Evolutionary conservation across 2,888 invertebrate species (phyloP), one percentile per base, ranked within the genome.

Genomic region (Biston betularia): DNA sequence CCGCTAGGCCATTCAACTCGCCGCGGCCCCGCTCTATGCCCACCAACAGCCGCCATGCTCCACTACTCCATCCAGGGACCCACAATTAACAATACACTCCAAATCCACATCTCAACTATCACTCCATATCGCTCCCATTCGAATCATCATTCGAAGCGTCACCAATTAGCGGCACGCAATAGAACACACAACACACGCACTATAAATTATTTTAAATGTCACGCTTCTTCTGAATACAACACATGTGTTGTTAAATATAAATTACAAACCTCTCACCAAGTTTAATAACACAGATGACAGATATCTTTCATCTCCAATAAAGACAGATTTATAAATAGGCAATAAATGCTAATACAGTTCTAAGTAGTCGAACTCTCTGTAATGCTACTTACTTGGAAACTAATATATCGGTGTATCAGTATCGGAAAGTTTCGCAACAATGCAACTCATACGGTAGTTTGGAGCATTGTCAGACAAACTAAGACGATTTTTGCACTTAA

Each of bases 1-100:
- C 76, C 69, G 81, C 81, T 77, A 83, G 92, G 92, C 79, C 92
- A 87, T 92, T 93, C 92, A 92, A 93, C 93, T 86, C 90, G 75
- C 76, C 81, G 82, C 82, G 83, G 87, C 84, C 84, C 82, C 85
- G 82, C 80, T 71, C 70, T 72, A 74, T 46, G 72, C 75, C 52
- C 52, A 55, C 49, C 45, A 14, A 12, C 60, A 52, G 34, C 74
- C 71, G 76, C 77, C 76, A 75, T 73, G 78, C 81, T 79, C 79
- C 79, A 75, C 71, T 73, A 70, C 72, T 69, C 72, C 69, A 63
- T 67, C 65, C 62, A 69, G 71, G 64, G 64, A 38, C 54, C 63
- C 58, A 60, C 49, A 60, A 24, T 35, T 38, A 56, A 55, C 35
- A 5, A 72, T 50, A 15, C 64, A 58, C 65, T 10, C 50, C 56